phyloP scores from a whole-genome alignment of 2,797 vertebrate species.

The Mus spretus region DNA sequence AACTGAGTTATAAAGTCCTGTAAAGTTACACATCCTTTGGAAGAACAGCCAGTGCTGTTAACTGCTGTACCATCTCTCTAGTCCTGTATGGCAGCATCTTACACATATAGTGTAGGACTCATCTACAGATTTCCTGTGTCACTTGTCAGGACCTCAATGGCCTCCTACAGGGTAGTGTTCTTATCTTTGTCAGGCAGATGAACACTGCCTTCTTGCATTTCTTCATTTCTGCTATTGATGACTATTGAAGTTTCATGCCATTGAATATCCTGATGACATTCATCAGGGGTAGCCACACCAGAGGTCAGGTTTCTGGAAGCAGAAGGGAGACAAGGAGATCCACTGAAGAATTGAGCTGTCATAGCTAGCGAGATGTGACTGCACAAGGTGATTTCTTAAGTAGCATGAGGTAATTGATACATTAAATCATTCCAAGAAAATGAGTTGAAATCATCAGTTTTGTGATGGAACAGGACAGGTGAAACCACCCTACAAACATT shows the following conservation, averaged over 20 bases:
- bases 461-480: background rate
- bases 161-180: background rate
- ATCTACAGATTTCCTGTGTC: background rate
- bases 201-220: background rate
- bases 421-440: constrained; percentile 24
- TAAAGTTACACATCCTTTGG: background rate
- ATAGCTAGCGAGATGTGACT: background rate
- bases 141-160: background rate
- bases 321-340: background rate
- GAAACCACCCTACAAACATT: background rate
- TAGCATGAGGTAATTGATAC: background rate
- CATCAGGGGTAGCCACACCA: background rate
- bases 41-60: background rate
- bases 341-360: background rate
- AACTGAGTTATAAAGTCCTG: background rate
- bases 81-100: background rate
- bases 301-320: background rate
- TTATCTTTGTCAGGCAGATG: background rate
- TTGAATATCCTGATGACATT: background rate
- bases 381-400: background rate
- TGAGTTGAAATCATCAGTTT: background rate
- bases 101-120: background rate
- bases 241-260: background rate
- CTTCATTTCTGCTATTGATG: background rate
- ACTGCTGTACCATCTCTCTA: background rate